phyloP scores from a whole-genome alignment of 2,113 vertebrate species.

The Sander vitreus region DNA sequence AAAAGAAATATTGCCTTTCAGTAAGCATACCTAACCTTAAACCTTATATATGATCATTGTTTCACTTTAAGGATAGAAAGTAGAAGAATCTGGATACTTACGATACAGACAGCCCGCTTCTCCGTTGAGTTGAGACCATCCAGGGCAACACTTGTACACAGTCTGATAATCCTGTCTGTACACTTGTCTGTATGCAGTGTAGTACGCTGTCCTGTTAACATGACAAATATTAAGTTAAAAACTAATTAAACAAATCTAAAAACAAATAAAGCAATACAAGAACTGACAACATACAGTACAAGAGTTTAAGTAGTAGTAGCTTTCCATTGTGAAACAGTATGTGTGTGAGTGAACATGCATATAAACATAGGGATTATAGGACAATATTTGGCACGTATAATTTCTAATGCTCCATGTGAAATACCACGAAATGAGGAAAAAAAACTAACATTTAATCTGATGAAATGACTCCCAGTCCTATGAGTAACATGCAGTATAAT shows the following conservation, averaged over 20 bases:
- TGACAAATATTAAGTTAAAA: conserved; percentile 30
- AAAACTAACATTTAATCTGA: conserved; percentile 16
- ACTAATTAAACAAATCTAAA: background rate
- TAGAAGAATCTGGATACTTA: conserved; percentile 84
- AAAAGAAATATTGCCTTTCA: conserved; percentile 5
- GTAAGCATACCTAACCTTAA: conserved; percentile 13
- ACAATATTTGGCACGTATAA: background rate
- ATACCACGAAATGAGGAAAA: background rate
- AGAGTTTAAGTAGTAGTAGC: background rate
- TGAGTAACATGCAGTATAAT: conserved; percentile 37
- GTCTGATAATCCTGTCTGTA: conserved; percentile 85
- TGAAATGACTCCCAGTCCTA: conserved; percentile 27
- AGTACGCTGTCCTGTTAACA: conserved; percentile 87
- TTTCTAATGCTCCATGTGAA: background rate
- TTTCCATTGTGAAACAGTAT: background rate
- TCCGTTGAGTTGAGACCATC: conserved; percentile 89
- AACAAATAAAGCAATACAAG: background rate
- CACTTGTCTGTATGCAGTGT: conserved; percentile 88
- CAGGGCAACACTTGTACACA: conserved; percentile 88
- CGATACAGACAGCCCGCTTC: conserved; percentile 90
- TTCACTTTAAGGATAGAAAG: background rate
- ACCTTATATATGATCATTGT: background rate
- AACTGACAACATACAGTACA: background rate
- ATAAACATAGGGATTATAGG: background rate
- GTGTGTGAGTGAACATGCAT: background rate